A percentile compares a stretch with the other conserved stretches of the same genome.
Conservation (phyloP, 2,797 vertebrate genomes). For the Pipistrellus kuhlii region DNA sequence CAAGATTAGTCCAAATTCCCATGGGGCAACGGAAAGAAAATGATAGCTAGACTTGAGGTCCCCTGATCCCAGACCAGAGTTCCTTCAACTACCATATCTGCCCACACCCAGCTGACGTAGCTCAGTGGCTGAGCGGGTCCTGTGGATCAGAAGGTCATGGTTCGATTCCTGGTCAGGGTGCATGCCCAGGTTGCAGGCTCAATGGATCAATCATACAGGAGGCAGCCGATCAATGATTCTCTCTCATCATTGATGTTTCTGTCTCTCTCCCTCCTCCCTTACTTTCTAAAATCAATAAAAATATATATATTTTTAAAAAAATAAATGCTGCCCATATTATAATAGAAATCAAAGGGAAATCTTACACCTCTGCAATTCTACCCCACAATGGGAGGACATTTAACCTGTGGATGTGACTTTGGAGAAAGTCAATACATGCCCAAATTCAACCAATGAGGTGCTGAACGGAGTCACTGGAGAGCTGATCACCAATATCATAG, state of each 20-base stretch:
- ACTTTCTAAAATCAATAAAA: no score
- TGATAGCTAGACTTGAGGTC: constrained; percentile 21
- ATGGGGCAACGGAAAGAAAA: constrained; percentile 29
- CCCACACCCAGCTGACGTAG: no score
- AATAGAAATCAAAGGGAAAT: background rate
- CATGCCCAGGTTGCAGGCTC: no score
- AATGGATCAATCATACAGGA: no score
- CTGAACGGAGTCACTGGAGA: background rate
- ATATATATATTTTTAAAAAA: no score
- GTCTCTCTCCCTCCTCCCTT: no score
- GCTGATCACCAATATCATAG: background rate
- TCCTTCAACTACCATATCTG: background rate
- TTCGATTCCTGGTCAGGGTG: no score
- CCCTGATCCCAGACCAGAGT: constrained; percentile 37
- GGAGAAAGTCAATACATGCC: background rate
- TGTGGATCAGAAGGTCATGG: no score
- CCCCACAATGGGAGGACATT: background rate
- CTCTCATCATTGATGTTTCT: no score
- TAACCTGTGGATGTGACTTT: background rate
- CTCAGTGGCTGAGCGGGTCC: no score
- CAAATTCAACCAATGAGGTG: background rate
- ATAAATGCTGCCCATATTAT: no score
- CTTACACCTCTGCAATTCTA: background rate
- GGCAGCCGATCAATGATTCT: no score
- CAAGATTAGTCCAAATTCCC: background rate